phyloP scores from a whole-genome alignment of 2,113 vertebrate species.

The Crotalus tigris region DNA sequence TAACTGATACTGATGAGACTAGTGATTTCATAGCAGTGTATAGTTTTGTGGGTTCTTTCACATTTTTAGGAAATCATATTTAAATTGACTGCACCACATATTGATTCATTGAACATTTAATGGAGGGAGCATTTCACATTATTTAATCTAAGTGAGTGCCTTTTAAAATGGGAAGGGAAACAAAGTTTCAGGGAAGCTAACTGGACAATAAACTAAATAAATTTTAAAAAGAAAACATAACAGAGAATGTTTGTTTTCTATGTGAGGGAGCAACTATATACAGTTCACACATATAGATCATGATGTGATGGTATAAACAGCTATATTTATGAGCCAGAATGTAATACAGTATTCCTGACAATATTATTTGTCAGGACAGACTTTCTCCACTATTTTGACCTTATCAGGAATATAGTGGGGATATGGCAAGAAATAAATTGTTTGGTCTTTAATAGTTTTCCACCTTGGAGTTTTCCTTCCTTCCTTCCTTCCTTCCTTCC shows the following conservation, averaged over 20 bases:
- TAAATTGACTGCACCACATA: conserved; percentile 2
- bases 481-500: background rate
- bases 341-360: background rate
- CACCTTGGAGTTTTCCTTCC: background rate
- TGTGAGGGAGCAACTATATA: background rate
- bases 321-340: background rate
- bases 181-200: background rate
- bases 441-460: background rate
- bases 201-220: background rate
- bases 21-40: background rate
- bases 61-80: background rate
- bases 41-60: background rate
- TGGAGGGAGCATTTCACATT: background rate
- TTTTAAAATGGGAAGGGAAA: background rate
- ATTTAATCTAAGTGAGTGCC: background rate
- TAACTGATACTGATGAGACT: background rate
- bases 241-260: background rate
- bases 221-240: background rate
- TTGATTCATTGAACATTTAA: background rate
- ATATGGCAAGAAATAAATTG: background rate
- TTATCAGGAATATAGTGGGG: background rate
- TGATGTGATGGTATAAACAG: background rate
- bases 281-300: background rate
- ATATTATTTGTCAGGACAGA: background rate
- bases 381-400: background rate